Evolutionary conservation across 2,113 vertebrate species (phyloP), one percentile per base, ranked within the genome.

Genomic region (Ondatra zibethicus): DNA sequence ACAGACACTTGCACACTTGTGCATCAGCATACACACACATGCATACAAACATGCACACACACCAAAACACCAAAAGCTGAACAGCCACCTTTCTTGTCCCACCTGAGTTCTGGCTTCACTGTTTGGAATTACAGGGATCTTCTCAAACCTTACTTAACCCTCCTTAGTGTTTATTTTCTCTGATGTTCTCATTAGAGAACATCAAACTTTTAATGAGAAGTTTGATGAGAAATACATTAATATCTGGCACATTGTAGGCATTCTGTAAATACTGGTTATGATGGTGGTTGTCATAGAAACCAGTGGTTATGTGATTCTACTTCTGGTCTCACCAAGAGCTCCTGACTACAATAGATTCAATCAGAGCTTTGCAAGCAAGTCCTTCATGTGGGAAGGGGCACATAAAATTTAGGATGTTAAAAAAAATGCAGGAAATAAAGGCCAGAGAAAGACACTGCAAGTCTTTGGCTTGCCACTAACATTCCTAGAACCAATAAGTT

Each of bases 371-470:
- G 7, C 10, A 16, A 29, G 2, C 16, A 63, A 39, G 47, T 45
- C 58, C 33, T 90, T 10, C 17, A 45, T 11, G 19, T 45, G 68
- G 66, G 52, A 72, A 77, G 75, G 42, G 55, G 42, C 29, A 78
- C n/a, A 47, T 4, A 55, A 63, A 36, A 5, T 68, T 47, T 39
- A 68, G 42, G 5, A 27, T 25, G 19, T 66, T 39, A 66, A 23
- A 95, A 63, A 90, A 45, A 77, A 33, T 36, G 2, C 1, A 80
- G 75, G 31, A 96, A 92, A 5, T 11, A n/a, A 92, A 97, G n/a
- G 17, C 50, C 45, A 90, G 33, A 14, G 33, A 82, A 81, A 42
- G 2, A 45, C 47, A 45, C 25, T 8, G 5, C 1, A 39, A 42
- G 33, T 88, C 45, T 77, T 29, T 63, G 73, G 17, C n/a, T 88